phyloP scores from a whole-genome alignment of 2,113 vertebrate genomes.

The Pontoporia blainvillei region DNA sequence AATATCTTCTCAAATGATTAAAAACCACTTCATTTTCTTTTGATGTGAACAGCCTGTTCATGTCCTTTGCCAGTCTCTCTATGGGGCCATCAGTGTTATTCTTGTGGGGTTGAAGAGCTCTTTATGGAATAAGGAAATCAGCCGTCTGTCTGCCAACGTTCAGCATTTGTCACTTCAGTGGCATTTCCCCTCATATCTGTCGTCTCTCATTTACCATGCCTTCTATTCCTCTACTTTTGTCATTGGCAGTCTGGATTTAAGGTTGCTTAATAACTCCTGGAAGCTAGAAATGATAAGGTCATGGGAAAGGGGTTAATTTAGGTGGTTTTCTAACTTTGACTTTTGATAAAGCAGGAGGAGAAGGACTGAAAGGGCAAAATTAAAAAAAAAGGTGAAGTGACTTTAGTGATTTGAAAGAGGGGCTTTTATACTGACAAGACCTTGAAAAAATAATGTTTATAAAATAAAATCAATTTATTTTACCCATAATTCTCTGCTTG shows the following conservation, averaged over 20 bases:
- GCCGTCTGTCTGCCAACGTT: neutral
- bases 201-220: neutral
- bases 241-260: conserved; percentile 24
- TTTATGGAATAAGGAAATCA: conserved; percentile 25
- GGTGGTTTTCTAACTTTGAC: conserved; percentile 57
- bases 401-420: conserved; percentile 34
- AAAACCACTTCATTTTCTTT: conserved; percentile 43
- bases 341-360: conserved; percentile 56
- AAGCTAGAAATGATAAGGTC: conserved; percentile 46
- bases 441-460: conserved; percentile 64
- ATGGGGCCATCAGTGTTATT: neutral
- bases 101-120: conserved; percentile 15
- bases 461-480: conserved; percentile 50
- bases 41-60: conserved; percentile 22
- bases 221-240: neutral
- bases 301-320: conserved; percentile 57
- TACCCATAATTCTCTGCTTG: conserved; percentile 57
- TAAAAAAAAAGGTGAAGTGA: conserved; percentile 46
- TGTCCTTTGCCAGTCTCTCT: conserved; percentile 30
- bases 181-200: neutral
- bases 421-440: conserved; percentile 42
- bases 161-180: neutral
- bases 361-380: conserved; percentile 39
- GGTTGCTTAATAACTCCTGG: conserved; percentile 21
- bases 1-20: conserved; percentile 51